These are phyloP conservation scores for Poecile montanus DNA, from an alignment of 2,797 vertebrate genomes.

Conservation along the genomic window DNA sequence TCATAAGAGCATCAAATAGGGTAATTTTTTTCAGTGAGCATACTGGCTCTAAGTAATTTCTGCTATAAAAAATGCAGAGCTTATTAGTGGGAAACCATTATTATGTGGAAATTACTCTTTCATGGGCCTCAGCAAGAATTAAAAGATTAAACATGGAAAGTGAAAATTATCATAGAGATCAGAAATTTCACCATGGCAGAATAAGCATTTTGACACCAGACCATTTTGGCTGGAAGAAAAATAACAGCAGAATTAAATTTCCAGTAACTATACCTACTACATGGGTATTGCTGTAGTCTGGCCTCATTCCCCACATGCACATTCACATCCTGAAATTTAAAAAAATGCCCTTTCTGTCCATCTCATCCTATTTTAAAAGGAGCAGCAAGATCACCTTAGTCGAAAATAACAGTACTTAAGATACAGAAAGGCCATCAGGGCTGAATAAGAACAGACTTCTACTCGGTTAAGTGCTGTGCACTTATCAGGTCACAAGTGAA, in stretches of 20 bases:
- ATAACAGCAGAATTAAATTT: not conserved
- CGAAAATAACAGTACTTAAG: not conserved
- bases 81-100: slow-evolving; percentile 30
- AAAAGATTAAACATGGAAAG: slow-evolving; percentile 25
- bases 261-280: not conserved
- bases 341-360: not conserved
- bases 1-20: not conserved
- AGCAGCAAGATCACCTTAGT: slow-evolving; percentile 1
- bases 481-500: slow-evolving; percentile 4
- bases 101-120: slow-evolving; percentile 35
- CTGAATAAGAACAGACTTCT: not conserved
- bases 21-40: not conserved
- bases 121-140: slow-evolving; percentile 2
- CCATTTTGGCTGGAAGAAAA: not conserved
- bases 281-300: not conserved
- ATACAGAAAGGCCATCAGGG: not conserved
- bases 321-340: not conserved
- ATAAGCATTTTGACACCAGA: slow-evolving; percentile 10
- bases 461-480: not conserved
- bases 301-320: accelerated
- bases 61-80: not conserved
- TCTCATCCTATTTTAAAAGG: not conserved
- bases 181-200: slow-evolving; percentile 12
- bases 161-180: slow-evolving; percentile 16
- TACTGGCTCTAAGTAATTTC: not conserved